These are phyloP conservation scores for Sandelia bainsii DNA, from an alignment of 2,797 vertebrate species.

Conservation along the genomic window DNA sequence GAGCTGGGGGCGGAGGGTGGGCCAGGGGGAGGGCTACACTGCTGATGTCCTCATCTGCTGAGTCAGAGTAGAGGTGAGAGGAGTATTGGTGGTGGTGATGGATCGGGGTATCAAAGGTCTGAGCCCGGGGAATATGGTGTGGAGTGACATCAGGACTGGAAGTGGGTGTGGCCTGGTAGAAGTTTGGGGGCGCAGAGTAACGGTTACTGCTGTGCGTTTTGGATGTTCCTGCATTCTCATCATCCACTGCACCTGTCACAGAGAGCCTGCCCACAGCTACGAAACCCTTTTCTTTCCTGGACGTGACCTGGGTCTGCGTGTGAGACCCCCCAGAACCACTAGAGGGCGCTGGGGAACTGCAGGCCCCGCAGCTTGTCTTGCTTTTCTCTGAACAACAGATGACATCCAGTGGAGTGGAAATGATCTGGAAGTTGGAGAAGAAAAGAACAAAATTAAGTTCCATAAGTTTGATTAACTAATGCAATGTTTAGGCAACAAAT, in stretches of 20 bases:
- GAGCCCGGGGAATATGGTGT: slow-evolving; percentile 84
- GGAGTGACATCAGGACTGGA: slow-evolving; percentile 84
- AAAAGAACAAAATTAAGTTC: slow-evolving; percentile 44
- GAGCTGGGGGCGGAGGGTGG: slow-evolving; percentile 66
- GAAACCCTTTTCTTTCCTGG: slow-evolving; percentile 36
- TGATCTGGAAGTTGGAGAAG: slow-evolving; percentile 67
- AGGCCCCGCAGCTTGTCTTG: slow-evolving; percentile 68
- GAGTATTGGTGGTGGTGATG: slow-evolving; percentile 72
- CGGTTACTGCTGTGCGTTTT: slow-evolving; percentile 81
- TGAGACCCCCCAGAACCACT: slow-evolving; percentile 66
- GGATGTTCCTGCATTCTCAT: slow-evolving; percentile 75
- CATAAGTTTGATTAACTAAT: slow-evolving; percentile 23
- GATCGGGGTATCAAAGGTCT: slow-evolving; percentile 84
- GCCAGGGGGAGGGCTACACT: slow-evolving; percentile 64
- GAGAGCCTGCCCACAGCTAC: slow-evolving; percentile 84
- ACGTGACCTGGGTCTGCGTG: slow-evolving; percentile 38
- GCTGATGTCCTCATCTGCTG: slow-evolving; percentile 86
- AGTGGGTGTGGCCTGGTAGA: slow-evolving; percentile 85
- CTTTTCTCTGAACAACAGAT: slow-evolving; percentile 67
- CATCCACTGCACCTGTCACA: slow-evolving; percentile 81
- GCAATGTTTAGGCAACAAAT: slow-evolving; percentile 16
- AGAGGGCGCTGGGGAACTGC: slow-evolving; percentile 76
- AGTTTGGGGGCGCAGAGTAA: slow-evolving; percentile 92
- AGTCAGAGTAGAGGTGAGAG: slow-evolving; percentile 84
- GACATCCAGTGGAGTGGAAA: slow-evolving; percentile 76